Conservation (phyloP, 2,113 vertebrate species). For the Phrynosoma platyrhinos region DNA sequence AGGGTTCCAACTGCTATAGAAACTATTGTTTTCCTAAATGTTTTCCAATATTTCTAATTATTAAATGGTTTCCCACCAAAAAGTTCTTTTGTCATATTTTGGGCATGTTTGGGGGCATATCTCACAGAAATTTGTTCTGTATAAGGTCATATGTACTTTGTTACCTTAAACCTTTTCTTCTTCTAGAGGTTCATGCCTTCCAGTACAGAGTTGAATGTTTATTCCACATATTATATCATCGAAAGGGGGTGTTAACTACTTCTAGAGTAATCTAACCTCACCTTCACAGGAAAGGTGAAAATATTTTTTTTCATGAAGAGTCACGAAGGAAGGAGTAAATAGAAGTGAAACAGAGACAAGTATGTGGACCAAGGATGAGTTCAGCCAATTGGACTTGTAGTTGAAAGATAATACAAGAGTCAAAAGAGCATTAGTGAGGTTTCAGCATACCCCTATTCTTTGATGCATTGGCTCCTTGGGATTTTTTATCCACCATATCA, state of each 20-base stretch:
- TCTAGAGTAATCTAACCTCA: slow-evolving; percentile 76
- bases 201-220: slow-evolving; percentile 71
- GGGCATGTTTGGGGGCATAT: too few species aligned
- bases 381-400: slow-evolving; percentile 52
- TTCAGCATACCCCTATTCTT: slow-evolving; percentile 68
- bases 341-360: slow-evolving; percentile 40
- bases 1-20: too few species aligned
- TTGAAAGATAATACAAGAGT: slow-evolving; percentile 70
- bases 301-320: slow-evolving; percentile 68
- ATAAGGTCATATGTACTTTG: background rate
- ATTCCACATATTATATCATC: slow-evolving; percentile 76
- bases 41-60: background rate
- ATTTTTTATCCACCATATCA: slow-evolving; percentile 73
- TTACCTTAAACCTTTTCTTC: background rate
- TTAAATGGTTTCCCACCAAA: background rate
- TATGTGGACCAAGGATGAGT: slow-evolving; percentile 47
- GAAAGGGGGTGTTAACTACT: slow-evolving; percentile 75
- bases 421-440: slow-evolving; percentile 68
- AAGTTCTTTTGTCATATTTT: background rate
- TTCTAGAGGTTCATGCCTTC: slow-evolving; percentile 14
- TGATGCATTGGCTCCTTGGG: slow-evolving; percentile 61
- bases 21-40: background rate
- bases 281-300: slow-evolving; percentile 76
- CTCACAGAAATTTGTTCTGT: background rate
- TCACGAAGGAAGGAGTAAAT: slow-evolving; percentile 59